A percentile compares a stretch with the other conserved stretches of the same genome.
Evolutionary conservation across 1,140 invertebrate genomes (phyloP).

Genomic region (Drosophila guanche): DNA sequence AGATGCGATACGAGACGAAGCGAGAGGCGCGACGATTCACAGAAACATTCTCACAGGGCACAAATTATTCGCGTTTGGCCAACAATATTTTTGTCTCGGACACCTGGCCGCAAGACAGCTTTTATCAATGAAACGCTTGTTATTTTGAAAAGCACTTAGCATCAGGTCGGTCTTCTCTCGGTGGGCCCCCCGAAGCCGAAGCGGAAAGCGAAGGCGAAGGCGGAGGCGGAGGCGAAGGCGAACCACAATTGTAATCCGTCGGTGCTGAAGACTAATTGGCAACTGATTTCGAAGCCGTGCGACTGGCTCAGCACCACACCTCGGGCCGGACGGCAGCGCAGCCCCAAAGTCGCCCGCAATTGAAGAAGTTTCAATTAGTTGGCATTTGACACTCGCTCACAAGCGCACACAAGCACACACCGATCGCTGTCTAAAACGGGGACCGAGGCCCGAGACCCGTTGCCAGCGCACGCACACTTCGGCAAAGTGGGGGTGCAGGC

Average conservation of each 20-base stretch:
- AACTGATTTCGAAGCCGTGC: conserved; percentile 76
- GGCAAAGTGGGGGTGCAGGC: conserved; percentile 64
- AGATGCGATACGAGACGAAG: conserved; percentile 36
- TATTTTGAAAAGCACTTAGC: conserved; percentile 65
- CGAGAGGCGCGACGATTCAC: conserved; percentile 13
- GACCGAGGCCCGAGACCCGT: conserved; percentile 46
- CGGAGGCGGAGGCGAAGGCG: conserved; percentile 31
- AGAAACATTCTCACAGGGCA: conserved; percentile 34
- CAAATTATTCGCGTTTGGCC: conserved; percentile 39
- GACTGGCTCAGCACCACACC: conserved; percentile 81
- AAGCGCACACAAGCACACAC: conserved; percentile 8
- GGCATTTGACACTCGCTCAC: conserved; percentile 55
- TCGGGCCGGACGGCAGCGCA: conserved; percentile 28
- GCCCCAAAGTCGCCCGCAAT: conserved; percentile 42
- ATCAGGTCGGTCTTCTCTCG: conserved; percentile 44
- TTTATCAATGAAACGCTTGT: conserved; percentile 79
- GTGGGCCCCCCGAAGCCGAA: conserved; percentile 10
- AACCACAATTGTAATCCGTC: conserved; percentile 73
- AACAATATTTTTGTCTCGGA: conserved; percentile 23
- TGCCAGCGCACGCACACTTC: conserved; percentile 58
- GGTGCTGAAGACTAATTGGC: conserved; percentile 80
- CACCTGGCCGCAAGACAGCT: conserved; percentile 11
- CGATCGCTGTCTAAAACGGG: conserved; percentile 17
- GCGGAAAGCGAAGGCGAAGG: conserved; percentile 34
- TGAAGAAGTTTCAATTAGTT: conserved; percentile 79